Base-by-base conservation (phyloP, 2,888 invertebrate species). In the Drosophila glabriapex region DNA sequence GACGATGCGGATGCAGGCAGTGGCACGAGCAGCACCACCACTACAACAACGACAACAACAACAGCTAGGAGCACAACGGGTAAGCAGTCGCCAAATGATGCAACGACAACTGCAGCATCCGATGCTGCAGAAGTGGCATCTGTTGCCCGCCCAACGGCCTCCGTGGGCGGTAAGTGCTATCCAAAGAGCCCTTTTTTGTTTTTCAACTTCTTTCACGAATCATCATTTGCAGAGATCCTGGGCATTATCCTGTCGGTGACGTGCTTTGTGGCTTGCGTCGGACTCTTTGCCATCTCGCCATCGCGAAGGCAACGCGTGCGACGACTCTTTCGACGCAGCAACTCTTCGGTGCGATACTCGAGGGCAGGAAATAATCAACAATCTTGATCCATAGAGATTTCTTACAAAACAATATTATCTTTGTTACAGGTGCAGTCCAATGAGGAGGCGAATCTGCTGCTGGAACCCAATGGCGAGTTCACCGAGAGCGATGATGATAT, bases 401-500 rank as follows among this genome's bases (percentile, higher is more conserved):
- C n/a, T 25, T 25, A 55, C 28, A 28, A 28, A 46, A 25, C 25
- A 25, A 25, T 46, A 16, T 46, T 25, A n/a, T 35, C 59, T 10
- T 35, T 16, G 29, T 59, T 55, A 37, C 67, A 93, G 93, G 92
- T 93, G 35, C 91, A 91, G 59, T 91, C 92, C 6, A 91, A 90
- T 50, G 93, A 93, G 73, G 93, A 93, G 70, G 93, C 93, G 4
- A 93, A 92, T 69, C 78, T 93, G 68, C 70, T 93, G 64, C 72
- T 93, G 29, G 92, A 92, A 68, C 91, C 93, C 22, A 92, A 92
- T 78, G 93, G 93, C 4, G 92, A 92, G 66, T 92, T 93, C 41
- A 91, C 91, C 9, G 93, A 93, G 25, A 92, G 92, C 49, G 93
- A 93, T 68, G 93, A 93, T 69, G 93, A 93, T 59, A 93, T 93